A percentile compares a stretch with the other conserved stretches of the same genome.
These are phyloP conservation scores for Pterois miles DNA, from an alignment of 2,797 vertebrate species.

Conservation along the genomic window DNA sequence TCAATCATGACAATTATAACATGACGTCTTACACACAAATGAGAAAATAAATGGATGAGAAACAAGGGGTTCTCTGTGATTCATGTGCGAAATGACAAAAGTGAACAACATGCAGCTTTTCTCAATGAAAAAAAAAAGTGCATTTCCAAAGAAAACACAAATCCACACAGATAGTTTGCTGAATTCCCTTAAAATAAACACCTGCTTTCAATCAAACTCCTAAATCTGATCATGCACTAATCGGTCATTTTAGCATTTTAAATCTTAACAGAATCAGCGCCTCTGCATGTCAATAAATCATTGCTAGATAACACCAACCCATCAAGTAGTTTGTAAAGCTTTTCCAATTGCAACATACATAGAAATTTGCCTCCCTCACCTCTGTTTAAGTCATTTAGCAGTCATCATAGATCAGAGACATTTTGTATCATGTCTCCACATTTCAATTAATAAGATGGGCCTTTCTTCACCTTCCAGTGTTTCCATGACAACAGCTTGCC, in stretches of 20 bases:
- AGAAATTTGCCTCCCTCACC: background rate
- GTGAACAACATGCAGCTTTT: slow-evolving; percentile 54
- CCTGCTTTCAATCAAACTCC: slow-evolving; percentile 17
- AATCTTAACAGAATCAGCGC: slow-evolving; percentile 9
- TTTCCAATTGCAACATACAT: slow-evolving; percentile 9
- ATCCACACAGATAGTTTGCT: slow-evolving; percentile 15
- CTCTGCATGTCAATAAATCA: slow-evolving; percentile 14
- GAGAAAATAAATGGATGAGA: slow-evolving; percentile 17
- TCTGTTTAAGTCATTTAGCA: background rate
- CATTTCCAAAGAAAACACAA: slow-evolving; percentile 28
- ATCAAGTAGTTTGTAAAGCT: slow-evolving; percentile 11
- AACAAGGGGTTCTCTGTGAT: slow-evolving; percentile 20
- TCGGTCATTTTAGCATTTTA: slow-evolving; percentile 1
- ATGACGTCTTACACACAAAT: slow-evolving; percentile 18
- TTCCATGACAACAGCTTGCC: slow-evolving; percentile 65
- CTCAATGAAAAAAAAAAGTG: slow-evolving; percentile 11
- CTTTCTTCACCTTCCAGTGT: slow-evolving; percentile 33
- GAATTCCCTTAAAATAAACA: slow-evolving; percentile 29
- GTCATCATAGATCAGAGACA: slow-evolving; percentile 6
- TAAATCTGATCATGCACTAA: slow-evolving; percentile 43
- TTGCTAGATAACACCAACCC: slow-evolving; percentile 3
- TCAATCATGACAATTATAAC: slow-evolving; percentile 13
- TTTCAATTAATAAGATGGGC: slow-evolving; percentile 25
- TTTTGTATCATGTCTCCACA: slow-evolving; percentile 13
- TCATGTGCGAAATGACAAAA: slow-evolving; percentile 48